Percentiles rank a stretch among this genome's conserved stretches.
phyloP scores from a whole-genome alignment of 1,140 invertebrate genomes.

The Pseudomyrmex concolor region DNA sequence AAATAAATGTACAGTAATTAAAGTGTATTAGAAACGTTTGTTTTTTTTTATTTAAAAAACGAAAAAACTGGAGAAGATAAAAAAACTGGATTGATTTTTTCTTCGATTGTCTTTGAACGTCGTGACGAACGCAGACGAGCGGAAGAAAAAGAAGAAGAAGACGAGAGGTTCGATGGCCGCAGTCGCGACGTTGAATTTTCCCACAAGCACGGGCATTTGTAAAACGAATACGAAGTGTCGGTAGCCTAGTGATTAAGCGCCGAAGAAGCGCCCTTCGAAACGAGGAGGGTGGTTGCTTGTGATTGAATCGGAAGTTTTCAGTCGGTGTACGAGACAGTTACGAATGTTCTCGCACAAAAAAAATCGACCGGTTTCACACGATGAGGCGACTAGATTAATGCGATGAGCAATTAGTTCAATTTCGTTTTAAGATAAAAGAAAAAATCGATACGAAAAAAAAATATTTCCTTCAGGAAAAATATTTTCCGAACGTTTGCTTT shows the following conservation, averaged over 20 bases:
- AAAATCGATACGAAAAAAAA: background rate
- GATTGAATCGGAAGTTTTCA: constrained; percentile 48
- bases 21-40: background rate
- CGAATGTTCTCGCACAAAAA: constrained; percentile 29
- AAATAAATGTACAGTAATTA: background rate
- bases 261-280: constrained; percentile 55
- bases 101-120: background rate
- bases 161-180: constrained; percentile 33
- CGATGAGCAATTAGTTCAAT: background rate
- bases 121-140: background rate
- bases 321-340: constrained; percentile 58
- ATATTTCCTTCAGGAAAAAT: too few relatives aligned
- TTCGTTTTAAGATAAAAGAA: background rate
- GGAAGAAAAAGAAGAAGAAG: constrained; percentile 23
- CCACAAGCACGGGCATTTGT: constrained; percentile 17
- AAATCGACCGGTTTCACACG: constrained; percentile 46
- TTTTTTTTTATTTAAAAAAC: too few relatives aligned
- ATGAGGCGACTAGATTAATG: background rate
- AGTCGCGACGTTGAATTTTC: constrained; percentile 24
- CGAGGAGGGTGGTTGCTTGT: constrained; percentile 50
- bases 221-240: constrained; percentile 56
- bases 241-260: constrained; percentile 66
- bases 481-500: background rate
- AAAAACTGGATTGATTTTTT: background rate
- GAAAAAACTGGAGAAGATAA: background rate